Conservation (phyloP, 2,797 vertebrate species). For the Gambusia yucatana region DNA sequence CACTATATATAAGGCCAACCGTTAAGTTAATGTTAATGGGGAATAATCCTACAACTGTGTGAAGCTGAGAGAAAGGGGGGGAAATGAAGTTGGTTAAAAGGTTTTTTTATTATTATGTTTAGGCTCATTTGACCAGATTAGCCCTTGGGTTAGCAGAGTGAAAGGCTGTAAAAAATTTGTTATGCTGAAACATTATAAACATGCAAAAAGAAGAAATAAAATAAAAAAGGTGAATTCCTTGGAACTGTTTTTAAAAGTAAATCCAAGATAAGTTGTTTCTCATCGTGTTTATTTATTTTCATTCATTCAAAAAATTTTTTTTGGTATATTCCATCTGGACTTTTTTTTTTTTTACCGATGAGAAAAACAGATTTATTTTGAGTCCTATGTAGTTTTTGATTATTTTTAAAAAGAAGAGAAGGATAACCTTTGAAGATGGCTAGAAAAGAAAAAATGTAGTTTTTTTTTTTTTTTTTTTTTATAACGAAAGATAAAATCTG, state of each 20-base stretch:
- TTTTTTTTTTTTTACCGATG: background rate
- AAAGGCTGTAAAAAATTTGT: background rate
- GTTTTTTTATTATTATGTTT: slow-evolving; percentile 25
- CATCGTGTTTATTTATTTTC: too few species aligned
- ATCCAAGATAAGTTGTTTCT: background rate
- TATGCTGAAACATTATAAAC: background rate
- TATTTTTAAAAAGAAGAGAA: background rate
- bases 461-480: too few species aligned
- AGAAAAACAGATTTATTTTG: background rate
- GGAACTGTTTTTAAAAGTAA: background rate
- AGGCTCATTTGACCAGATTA: slow-evolving; percentile 14
- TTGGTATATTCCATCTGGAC: background rate
- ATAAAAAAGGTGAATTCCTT: background rate
- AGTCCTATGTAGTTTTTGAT: too few species aligned
- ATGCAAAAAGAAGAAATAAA: background rate
- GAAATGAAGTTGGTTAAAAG: slow-evolving; percentile 9
- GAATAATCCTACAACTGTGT: slow-evolving; percentile 36
- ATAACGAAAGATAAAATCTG: background rate
- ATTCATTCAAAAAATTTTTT: too few species aligned
- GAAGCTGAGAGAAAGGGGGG: background rate
- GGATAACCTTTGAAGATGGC: background rate
- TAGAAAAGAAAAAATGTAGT: background rate
- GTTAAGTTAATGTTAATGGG: slow-evolving; percentile 40
- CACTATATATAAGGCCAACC: slow-evolving; percentile 65
- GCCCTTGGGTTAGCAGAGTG: background rate